Conservation (phyloP, 2,797 vertebrate species). For the Sphenopsis melanotis region DNA sequence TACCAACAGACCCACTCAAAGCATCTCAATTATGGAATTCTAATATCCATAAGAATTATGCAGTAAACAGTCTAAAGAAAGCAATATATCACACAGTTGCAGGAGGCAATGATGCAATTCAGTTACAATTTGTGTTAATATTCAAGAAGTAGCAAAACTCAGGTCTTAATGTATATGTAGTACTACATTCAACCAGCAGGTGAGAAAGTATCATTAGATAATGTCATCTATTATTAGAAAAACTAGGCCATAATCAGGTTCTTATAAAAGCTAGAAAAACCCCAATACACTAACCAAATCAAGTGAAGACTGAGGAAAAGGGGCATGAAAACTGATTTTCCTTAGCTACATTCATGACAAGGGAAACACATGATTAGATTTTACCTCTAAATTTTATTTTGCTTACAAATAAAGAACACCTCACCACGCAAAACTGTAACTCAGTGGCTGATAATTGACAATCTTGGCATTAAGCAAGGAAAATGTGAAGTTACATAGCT, state of each 20-base stretch:
- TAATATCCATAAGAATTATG: background rate
- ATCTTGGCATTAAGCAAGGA: background rate
- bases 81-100: background rate
- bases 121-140: background rate
- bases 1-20: background rate
- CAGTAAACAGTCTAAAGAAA: background rate
- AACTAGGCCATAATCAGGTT: background rate
- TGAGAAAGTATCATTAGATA: background rate
- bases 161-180: background rate
- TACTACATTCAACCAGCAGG: background rate
- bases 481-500: background rate
- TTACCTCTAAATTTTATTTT: background rate
- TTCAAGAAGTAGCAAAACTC: background rate
- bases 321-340: background rate
- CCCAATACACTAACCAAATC: background rate
- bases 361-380: background rate
- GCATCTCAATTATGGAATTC: conserved; percentile 5
- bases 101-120: background rate
- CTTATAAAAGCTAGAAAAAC: background rate
- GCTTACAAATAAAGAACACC: background rate
- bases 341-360: background rate
- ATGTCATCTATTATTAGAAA: background rate
- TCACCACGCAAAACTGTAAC: background rate
- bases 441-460: background rate
- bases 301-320: background rate